These are phyloP conservation scores for Basileuterus tristriatus DNA, from an alignment of 2,797 vertebrate species.

Conservation along the genomic window DNA sequence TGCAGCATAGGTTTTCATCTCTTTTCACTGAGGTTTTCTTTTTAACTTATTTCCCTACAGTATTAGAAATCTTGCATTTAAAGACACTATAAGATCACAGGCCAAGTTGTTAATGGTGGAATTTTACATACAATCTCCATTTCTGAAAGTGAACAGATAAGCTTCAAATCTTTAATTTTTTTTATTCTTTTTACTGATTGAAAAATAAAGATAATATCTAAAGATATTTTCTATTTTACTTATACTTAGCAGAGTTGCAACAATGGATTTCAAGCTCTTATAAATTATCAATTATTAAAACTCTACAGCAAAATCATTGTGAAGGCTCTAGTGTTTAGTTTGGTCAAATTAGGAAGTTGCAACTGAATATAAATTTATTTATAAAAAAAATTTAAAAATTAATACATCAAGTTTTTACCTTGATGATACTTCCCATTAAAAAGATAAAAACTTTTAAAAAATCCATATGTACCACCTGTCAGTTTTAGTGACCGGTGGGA, in stretches of 20 bases:
- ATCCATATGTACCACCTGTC: background rate
- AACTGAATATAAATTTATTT: background rate
- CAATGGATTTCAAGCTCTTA: background rate
- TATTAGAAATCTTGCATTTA: background rate
- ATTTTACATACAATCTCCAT: background rate
- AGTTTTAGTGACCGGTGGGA: background rate
- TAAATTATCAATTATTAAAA: background rate
- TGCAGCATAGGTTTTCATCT: background rate
- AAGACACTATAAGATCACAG: background rate
- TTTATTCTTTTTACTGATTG: background rate
- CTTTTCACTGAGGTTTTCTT: background rate
- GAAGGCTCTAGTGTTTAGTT: background rate
- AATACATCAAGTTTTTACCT: background rate
- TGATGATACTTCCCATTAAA: background rate
- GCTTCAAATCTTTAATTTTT: background rate
- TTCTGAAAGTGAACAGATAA: background rate
- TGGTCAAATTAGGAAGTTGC: background rate
- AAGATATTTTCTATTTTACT: background rate
- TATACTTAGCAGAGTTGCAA: slow-evolving; percentile 2
- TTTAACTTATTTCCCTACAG: background rate
- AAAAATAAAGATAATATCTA: background rate
- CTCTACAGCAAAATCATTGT: background rate
- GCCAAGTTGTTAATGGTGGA: background rate
- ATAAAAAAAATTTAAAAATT: background rate
- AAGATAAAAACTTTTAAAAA: background rate